These are phyloP conservation scores for Hipparchia semele DNA, from an alignment of 2,888 invertebrate genomes.

Conservation along the genomic window DNA sequence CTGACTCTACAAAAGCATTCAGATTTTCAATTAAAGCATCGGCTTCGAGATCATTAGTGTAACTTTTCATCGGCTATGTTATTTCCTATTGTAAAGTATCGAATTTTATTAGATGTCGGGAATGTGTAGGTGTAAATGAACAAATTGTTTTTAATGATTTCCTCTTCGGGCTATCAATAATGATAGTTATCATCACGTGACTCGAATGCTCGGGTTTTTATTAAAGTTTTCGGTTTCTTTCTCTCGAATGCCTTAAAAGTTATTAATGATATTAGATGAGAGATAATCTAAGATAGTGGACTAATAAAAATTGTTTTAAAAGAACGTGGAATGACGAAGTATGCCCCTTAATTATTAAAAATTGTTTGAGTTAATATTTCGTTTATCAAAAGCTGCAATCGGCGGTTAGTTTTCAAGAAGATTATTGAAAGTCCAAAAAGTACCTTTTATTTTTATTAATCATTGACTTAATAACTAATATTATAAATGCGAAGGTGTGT, in stretches of 20 bases:
- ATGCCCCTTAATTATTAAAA: not conserved
- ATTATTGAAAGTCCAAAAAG: no score
- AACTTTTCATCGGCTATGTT: conserved; percentile 27
- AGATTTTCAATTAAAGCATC: conserved; percentile 27
- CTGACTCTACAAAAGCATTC: conserved; percentile 2
- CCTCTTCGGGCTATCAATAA: conserved; percentile 20
- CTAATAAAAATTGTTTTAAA: conserved; percentile 12
- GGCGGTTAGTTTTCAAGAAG: no score
- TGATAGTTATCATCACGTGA: conserved; percentile 18
- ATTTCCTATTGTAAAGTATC: conserved; percentile 20
- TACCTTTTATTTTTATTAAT: no score
- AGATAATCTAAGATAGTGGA: conserved; percentile 13
- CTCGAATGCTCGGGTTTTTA: conserved; percentile 21
- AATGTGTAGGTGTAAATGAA: conserved; percentile 28
- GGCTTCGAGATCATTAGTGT: conserved; percentile 21
- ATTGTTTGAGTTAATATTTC: not conserved
- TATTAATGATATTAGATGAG: conserved; percentile 19
- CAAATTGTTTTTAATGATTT: conserved; percentile 25
- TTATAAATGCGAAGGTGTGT: not conserved
- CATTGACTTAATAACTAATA: no score
- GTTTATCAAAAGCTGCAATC: not conserved
- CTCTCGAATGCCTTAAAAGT: conserved; percentile 9
- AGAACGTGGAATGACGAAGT: not conserved
- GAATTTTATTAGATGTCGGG: conserved; percentile 12
- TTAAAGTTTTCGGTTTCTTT: conserved; percentile 21